phyloP scores from a whole-genome alignment of 2,888 invertebrate species.

The Malthinus flaveolus region DNA sequence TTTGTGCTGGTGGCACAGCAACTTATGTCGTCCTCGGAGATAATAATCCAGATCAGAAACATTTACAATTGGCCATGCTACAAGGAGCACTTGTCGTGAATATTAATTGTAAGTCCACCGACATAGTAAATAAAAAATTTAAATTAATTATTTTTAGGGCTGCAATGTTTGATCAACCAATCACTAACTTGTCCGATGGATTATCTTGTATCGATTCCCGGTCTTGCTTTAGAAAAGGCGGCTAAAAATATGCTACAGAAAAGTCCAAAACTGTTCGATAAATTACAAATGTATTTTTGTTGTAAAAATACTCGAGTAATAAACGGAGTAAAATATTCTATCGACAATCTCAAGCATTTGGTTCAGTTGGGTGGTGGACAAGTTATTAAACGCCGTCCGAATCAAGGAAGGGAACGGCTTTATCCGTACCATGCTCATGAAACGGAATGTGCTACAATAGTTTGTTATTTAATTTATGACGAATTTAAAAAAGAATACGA shows the following conservation, averaged over 20 bases:
- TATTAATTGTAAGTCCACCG: conserved; percentile 35
- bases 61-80: conserved; percentile 40
- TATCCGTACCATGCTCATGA: conserved; percentile 30
- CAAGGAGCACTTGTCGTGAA: conserved; percentile 41
- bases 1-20: conserved; percentile 33
- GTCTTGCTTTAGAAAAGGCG: conserved; percentile 26
- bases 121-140: not conserved
- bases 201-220: conserved; percentile 8
- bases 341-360: conserved; percentile 36
- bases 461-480: conserved; percentile 44
- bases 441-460: conserved; percentile 27
- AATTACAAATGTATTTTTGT: conserved; percentile 43
- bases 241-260: conserved; percentile 40
- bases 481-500: conserved; percentile 35
- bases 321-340: conserved; percentile 34
- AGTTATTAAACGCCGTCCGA: conserved; percentile 40
- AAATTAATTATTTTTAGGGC: conserved; percentile 8
- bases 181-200: conserved; percentile 18
- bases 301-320: conserved; percentile 32
- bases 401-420: conserved; percentile 23
- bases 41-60: conserved; percentile 34
- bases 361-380: conserved; percentile 42
- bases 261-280: conserved; percentile 45
- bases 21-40: conserved; percentile 42
- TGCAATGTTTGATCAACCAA: not conserved